These are phyloP conservation scores for Pantherophis alleghaniensis DNA, from an alignment of 2,797 vertebrate species.

Conservation along the genomic window DNA sequence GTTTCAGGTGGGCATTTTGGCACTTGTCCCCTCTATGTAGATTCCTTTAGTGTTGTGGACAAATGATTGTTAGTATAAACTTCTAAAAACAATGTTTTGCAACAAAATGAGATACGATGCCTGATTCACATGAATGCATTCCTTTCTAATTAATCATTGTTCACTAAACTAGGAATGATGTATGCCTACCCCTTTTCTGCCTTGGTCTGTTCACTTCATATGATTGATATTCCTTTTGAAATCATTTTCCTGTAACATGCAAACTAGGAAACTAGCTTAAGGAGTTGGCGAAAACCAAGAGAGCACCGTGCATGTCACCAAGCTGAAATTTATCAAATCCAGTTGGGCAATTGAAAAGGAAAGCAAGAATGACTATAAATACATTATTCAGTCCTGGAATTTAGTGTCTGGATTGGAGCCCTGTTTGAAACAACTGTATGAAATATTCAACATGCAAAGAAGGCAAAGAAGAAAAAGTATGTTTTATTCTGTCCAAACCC, in stretches of 20 bases:
- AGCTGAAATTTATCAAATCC: not conserved
- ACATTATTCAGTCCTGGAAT: not conserved
- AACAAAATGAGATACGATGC: not conserved
- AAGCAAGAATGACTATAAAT: not conserved
- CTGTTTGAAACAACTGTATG: not conserved
- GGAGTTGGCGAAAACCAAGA: not conserved
- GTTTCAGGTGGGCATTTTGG: not conserved
- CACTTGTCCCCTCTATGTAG: not conserved
- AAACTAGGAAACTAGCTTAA: not conserved
- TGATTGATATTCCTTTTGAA: not conserved
- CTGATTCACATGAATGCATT: not conserved
- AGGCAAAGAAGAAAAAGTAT: not conserved
- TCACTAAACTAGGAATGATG: not conserved
- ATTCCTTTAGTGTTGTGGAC: not conserved
- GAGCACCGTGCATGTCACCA: not conserved
- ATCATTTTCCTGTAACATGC: not conserved
- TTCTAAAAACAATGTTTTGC: not conserved
- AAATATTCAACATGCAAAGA: not conserved
- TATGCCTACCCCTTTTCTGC: not conserved
- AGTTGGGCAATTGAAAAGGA: not conserved
- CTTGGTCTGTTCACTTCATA: not conserved
- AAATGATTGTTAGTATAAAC: not conserved
- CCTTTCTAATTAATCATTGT: not conserved
- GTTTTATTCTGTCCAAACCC: not conserved
- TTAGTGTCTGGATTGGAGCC: not conserved